A percentile compares a stretch with the other conserved stretches of the same genome.
Conservation (phyloP, 2,888 invertebrate species). For the Osmoderma eremita region DNA sequence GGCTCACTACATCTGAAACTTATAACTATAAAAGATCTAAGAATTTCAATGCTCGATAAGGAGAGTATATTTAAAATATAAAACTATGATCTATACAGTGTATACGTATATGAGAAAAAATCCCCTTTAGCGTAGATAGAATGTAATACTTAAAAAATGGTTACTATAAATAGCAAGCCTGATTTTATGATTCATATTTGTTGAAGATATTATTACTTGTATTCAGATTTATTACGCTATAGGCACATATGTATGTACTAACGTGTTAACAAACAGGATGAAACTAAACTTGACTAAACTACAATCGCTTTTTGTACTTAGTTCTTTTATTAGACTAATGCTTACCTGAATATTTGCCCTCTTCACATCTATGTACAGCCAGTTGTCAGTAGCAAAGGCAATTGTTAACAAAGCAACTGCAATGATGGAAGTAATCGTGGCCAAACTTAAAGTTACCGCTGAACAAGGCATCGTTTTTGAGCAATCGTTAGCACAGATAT, state of each 20-base stretch:
- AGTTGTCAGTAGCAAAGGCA: slow-evolving; percentile 96
- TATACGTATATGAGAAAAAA: background rate
- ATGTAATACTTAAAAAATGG: too few species aligned
- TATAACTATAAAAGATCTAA: slow-evolving; percentile 1
- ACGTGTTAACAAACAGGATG: background rate
- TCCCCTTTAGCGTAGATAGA: too few species aligned
- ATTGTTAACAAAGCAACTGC: slow-evolving; percentile 93
- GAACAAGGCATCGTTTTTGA: slow-evolving; percentile 85
- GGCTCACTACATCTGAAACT: too few species aligned
- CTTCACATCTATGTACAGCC: slow-evolving; percentile 94
- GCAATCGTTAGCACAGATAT: slow-evolving; percentile 37
- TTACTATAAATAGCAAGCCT: background rate
- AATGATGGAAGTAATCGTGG: slow-evolving; percentile 94
- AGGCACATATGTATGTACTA: too few species aligned
- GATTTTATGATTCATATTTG: background rate
- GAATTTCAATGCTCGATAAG: slow-evolving; percentile 24
- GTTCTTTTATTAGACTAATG: background rate
- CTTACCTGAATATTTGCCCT: slow-evolving; percentile 85
- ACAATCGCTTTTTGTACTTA: too few species aligned
- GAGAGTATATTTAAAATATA: background rate
- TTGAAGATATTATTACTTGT: background rate
- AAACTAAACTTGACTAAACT: background rate
- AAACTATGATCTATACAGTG: background rate
- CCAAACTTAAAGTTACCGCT: slow-evolving; percentile 93
- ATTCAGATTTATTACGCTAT: too few species aligned